Base-by-base conservation (phyloP, 2,797 vertebrate genomes). In the Oreonectes daqikongensis region DNA sequence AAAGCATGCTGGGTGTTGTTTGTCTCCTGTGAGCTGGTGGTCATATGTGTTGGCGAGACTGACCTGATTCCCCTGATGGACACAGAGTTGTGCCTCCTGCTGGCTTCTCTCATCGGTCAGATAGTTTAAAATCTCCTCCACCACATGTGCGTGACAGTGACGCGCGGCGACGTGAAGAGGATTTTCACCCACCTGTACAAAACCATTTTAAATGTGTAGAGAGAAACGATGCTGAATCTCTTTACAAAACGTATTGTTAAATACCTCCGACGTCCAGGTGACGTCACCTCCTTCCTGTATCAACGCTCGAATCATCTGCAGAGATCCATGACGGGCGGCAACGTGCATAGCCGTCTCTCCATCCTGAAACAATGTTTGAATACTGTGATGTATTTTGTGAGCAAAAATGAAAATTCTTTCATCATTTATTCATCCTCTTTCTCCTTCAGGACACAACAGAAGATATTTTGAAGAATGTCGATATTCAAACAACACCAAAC, bases 271-370 rank as follows among this genome's bases (percentile, higher is more conserved):
- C 35, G 60, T 83, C 78, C 85, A 87, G 4, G 84, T 86, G 77
- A 86, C 79, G n/a, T 89, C 85, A 2, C 88, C 89, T n/a, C 87
- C 89, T 32, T 90, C 88, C 44, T 82, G 86, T 4, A 84, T 84
- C 64, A 90, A 82, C 2, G 82, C 79, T 30, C 52, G 68, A 30
- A 90, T 69, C 86, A 89, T 87, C 78, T 82, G 82, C 46, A 89
- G 59, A 73, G 72, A 82, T 18, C 89, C 88, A 1, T 89, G 83
- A 15, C 83, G 84, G 4, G 88, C 87, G 0, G 86, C 85, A 0
- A 87, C 77, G 68, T 90, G 85, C 82, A 87, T 67, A 4, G 83
- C 48, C 0, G 87, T 89, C 78, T 90, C 87, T 4, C 88, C 88
- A 2, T 88, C 83, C 88, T 91, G 60, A 30, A 32, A 69, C 32